Evolutionary conservation across 1,140 invertebrate genomes (phyloP).

Genomic region (Nasonia giraulti): DNA sequence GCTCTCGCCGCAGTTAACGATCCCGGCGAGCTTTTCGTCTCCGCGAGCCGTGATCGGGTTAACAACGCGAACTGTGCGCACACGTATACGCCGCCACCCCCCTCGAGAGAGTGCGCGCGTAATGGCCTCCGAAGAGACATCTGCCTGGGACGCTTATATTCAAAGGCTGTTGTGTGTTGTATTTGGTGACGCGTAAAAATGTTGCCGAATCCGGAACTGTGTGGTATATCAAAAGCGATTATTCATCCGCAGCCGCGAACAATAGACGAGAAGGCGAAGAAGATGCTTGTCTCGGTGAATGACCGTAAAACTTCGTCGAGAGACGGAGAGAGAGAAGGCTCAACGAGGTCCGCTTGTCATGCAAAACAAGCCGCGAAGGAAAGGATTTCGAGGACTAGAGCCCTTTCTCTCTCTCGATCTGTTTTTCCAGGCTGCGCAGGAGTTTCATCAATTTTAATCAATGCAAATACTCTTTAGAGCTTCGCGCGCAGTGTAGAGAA

Average conservation of each 20-base stretch:
- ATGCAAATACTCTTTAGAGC: constrained; percentile 49
- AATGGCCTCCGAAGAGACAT: constrained; percentile 20
- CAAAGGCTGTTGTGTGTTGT: too few relatives aligned
- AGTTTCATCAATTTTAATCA: constrained; percentile 52
- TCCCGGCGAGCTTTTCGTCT: constrained; percentile 40
- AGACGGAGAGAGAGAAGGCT: background rate
- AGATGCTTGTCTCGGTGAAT: background rate
- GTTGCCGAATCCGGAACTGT: too few relatives aligned
- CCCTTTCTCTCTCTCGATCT: constrained; percentile 23
- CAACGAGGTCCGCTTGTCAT: constrained; percentile 35
- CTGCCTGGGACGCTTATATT: background rate
- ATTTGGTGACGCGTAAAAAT: too few relatives aligned
- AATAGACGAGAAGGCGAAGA: background rate
- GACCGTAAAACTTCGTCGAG: constrained; percentile 17
- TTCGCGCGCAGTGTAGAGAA: background rate
- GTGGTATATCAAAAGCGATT: background rate
- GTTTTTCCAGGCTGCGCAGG: constrained; percentile 26
- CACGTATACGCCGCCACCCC: background rate
- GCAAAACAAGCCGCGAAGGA: constrained; percentile 38
- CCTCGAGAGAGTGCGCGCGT: background rate
- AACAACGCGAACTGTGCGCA: constrained; percentile 2
- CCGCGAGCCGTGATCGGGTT: constrained; percentile 35
- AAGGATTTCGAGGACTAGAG: constrained; percentile 7
- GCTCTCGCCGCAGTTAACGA: constrained; percentile 33
- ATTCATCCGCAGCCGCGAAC: background rate